Evolutionary conservation across 2,888 invertebrate species (phyloP).

Genomic region (Andrena bucephala): DNA sequence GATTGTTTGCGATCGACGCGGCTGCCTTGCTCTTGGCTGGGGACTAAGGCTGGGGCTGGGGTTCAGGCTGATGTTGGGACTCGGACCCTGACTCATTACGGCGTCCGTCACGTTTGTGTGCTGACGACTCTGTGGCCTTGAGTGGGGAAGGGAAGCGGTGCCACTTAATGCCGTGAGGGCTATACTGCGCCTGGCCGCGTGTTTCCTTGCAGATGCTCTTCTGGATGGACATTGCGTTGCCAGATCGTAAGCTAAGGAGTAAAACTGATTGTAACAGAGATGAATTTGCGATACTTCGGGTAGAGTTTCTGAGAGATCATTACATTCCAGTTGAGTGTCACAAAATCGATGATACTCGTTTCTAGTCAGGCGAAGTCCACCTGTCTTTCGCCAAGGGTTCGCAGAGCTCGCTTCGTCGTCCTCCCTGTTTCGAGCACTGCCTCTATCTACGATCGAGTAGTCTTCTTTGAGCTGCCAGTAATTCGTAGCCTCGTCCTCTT

Average conservation of each 20-base stretch:
- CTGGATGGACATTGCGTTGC: slow-evolving; percentile 93
- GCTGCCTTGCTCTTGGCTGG: slow-evolving; percentile 76
- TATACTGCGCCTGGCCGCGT: slow-evolving; percentile 89
- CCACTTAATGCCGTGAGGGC: slow-evolving; percentile 85
- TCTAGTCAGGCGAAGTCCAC: slow-evolving; percentile 86
- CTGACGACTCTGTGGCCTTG: slow-evolving; percentile 86
- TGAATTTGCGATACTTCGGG: not conserved
- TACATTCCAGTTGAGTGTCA: slow-evolving; percentile 93
- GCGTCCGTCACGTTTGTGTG: slow-evolving; percentile 68
- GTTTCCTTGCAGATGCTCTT: slow-evolving; percentile 89
- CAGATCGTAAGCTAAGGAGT: slow-evolving; percentile 90
- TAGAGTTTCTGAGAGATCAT: slow-evolving; percentile 37
- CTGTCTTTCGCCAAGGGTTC: slow-evolving; percentile 84
- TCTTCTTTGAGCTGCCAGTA: slow-evolving; percentile 75
- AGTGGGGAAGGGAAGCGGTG: slow-evolving; percentile 90
- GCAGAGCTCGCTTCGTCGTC: slow-evolving; percentile 79
- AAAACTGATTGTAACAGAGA: not conserved
- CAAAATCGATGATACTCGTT: slow-evolving; percentile 93
- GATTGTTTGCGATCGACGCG: slow-evolving; percentile 75
- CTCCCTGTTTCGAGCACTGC: slow-evolving; percentile 59
- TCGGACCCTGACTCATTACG: slow-evolving; percentile 71
- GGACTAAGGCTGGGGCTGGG: slow-evolving; percentile 79
- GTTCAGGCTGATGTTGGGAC: slow-evolving; percentile 78
- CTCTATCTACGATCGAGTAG: slow-evolving; percentile 62
- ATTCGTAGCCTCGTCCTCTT: slow-evolving; percentile 75